Evolutionary conservation across 1,140 invertebrate genomes (phyloP), one percentile per base, ranked within the genome.

Genomic region (Heterodera carotae): DNA sequence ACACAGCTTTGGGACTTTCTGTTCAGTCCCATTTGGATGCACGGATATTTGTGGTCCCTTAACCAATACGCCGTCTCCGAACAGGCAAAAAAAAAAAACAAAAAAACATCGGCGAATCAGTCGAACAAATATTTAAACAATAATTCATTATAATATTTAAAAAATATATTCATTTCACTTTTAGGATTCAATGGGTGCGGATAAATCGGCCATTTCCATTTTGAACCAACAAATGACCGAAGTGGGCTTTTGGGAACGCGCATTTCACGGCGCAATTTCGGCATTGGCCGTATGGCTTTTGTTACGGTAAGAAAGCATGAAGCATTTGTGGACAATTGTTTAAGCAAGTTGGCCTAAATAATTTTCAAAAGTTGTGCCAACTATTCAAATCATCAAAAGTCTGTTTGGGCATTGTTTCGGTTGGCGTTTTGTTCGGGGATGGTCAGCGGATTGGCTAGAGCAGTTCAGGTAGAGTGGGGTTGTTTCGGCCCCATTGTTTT

Each of bases 21-120:
- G 31, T 83, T 83, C 62, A 85, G 66, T 59, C 83, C 82, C 2
- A 73, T 83, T 70, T 83, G 82, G 82, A 84, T 83, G 82, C 82
- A 83, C 56, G 82, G 82, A 18, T 83, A 83, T 62, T 18, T 83
- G 22, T 83, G 82, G 83, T 82, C 64, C 39, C 43, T 48, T 22
- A 60, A 39, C 60, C 68, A 53, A 33, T 31, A n/a, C 18, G 25
- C 69, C 62, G 29, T 18, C n/a, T 59, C 36, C 6, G 64, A 68
- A 56, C 48, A 64, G 74, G 48, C 48, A 56, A 56, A 56, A 22
- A 22, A 12, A 53, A 29, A 43, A n/a, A n/a, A n/a, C n/a, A n/a
- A n/a, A n/a, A n/a, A n/a, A n/a, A n/a, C n/a, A n/a, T n/a, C n/a
- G n/a, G n/a, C n/a, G n/a, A n/a, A n/a, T n/a, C n/a, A n/a, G n/a